Evolutionary conservation across 2,113 vertebrate genomes (phyloP).

Genomic region (Cebidichthys violaceus): DNA sequence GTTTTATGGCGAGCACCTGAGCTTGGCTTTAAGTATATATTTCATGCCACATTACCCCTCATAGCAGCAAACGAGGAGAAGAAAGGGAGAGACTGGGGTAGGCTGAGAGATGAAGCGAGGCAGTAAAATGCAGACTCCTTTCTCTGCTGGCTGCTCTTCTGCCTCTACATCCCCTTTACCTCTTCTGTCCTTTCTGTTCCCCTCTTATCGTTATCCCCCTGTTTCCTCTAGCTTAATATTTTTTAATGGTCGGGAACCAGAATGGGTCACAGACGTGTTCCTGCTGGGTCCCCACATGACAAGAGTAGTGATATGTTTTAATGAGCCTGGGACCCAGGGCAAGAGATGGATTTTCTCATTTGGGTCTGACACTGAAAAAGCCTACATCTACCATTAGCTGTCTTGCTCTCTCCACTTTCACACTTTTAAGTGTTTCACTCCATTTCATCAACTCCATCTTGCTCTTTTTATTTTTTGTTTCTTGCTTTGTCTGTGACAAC

Average conservation of each 20-base stretch:
- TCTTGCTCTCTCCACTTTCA: conserved; percentile 30
- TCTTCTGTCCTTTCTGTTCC: conserved; percentile 42
- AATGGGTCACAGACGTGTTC: conserved; percentile 70
- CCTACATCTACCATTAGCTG: conserved; percentile 37
- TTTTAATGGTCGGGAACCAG: conserved; percentile 69
- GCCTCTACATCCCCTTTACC: conserved; percentile 44
- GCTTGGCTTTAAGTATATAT: conserved; percentile 76
- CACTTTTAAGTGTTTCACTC: conserved; percentile 45
- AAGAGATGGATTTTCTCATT: conserved; percentile 71
- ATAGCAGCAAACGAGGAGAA: conserved; percentile 55
- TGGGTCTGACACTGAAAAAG: conserved; percentile 51
- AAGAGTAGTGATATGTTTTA: conserved; percentile 78
- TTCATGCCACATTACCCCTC: conserved; percentile 78
- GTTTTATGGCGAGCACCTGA: conserved; percentile 69
- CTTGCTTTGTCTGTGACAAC: background rate
- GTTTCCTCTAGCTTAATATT: conserved; percentile 70
- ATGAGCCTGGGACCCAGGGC: conserved; percentile 73
- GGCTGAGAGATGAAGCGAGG: conserved; percentile 44
- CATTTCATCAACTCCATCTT: conserved; percentile 37
- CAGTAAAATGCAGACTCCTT: conserved; percentile 52
- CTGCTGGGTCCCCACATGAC: conserved; percentile 73
- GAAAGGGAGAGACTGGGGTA: conserved; percentile 33
- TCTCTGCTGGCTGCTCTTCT: conserved; percentile 42
- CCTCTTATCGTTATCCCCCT: conserved; percentile 65
- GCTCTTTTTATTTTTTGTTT: conserved; percentile 1